phyloP scores from a whole-genome alignment of 2,113 vertebrate genomes.

The Scomber scombrus region DNA sequence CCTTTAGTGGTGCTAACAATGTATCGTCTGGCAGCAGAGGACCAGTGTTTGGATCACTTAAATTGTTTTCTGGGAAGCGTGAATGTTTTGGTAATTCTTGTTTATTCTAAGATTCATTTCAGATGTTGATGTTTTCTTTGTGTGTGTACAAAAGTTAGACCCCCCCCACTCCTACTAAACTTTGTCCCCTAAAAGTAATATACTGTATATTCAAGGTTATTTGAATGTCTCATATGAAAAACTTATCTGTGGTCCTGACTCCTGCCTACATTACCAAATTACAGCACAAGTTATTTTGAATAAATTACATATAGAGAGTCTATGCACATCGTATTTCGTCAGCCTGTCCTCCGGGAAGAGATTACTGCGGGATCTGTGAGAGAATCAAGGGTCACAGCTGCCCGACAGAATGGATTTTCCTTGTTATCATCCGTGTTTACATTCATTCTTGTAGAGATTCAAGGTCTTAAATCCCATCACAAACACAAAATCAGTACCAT shows the following conservation, averaged over 20 bases:
- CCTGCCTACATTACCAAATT: conserved; percentile 34
- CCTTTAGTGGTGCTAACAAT: too few relatives aligned
- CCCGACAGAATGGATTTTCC: conserved; percentile 44
- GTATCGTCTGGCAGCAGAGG: too few relatives aligned
- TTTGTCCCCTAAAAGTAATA: conserved; percentile 30
- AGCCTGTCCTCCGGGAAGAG: conserved; percentile 42
- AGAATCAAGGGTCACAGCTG: conserved; percentile 55
- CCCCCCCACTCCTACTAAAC: not conserved
- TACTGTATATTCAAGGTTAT: conserved; percentile 40
- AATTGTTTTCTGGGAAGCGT: too few relatives aligned
- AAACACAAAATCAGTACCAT: conserved; percentile 4
- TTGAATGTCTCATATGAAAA: conserved; percentile 15
- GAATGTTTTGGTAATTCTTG: too few relatives aligned
- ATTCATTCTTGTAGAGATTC: conserved; percentile 46
- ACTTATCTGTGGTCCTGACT: conserved; percentile 32
- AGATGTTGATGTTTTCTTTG: too few relatives aligned
- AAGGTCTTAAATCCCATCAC: conserved; percentile 40
- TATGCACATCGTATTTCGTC: conserved; percentile 38
- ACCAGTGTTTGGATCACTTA: too few relatives aligned
- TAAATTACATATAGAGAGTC: conserved; percentile 9
- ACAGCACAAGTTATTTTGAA: conserved; percentile 47
- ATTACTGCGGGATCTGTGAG: conserved; percentile 48
- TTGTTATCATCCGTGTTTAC: conserved; percentile 56
- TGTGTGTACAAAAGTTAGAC: not conserved
- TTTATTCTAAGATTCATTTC: too few relatives aligned